Percentiles rank a stretch among this genome's conserved stretches.
Evolutionary conservation across 2,113 vertebrate genomes (phyloP).

Genomic region (Misgurnus mizolepis): DNA sequence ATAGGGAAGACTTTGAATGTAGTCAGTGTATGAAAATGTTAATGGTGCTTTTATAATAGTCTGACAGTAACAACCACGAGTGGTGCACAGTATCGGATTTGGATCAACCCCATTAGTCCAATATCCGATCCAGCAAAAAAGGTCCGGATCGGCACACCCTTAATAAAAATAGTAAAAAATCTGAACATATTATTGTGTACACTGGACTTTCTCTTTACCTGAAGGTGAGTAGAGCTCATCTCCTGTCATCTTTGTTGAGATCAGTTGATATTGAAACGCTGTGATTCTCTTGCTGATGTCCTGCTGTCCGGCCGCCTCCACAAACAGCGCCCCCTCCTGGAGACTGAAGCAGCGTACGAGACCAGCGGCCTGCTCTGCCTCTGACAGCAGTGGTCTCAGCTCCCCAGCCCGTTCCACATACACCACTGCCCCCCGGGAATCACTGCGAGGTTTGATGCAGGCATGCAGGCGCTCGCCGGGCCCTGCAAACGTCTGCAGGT

Average conservation of each 20-base stretch:
- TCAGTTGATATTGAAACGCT: conserved; percentile 90
- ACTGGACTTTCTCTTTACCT: conserved; percentile 62
- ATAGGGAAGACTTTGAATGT: no score
- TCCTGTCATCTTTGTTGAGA: conserved; percentile 64
- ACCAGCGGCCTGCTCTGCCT: conserved; percentile 71
- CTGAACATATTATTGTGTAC: no score
- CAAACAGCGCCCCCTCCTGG: conserved; percentile 84
- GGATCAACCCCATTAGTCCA: no score
- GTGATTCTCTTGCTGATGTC: conserved; percentile 92
- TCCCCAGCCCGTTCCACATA: conserved; percentile 90
- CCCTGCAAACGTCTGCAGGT: conserved; percentile 70
- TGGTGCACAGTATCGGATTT: no score
- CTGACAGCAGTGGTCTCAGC: conserved; percentile 83
- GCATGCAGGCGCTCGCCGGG: conserved; percentile 74
- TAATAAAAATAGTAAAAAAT: no score
- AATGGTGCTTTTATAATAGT: no score
- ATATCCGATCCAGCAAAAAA: no score
- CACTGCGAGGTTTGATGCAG: conserved; percentile 85
- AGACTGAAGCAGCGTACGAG: conserved; percentile 82
- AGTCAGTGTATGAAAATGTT: no score
- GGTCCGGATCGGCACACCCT: no score
- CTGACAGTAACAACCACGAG: no score
- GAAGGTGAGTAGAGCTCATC: conserved; percentile 73
- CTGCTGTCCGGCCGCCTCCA: conserved; percentile 85
- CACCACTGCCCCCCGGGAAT: conserved; percentile 88